phyloP scores from a whole-genome alignment of 2,113 vertebrate species.

The Connochaetes taurinus region DNA sequence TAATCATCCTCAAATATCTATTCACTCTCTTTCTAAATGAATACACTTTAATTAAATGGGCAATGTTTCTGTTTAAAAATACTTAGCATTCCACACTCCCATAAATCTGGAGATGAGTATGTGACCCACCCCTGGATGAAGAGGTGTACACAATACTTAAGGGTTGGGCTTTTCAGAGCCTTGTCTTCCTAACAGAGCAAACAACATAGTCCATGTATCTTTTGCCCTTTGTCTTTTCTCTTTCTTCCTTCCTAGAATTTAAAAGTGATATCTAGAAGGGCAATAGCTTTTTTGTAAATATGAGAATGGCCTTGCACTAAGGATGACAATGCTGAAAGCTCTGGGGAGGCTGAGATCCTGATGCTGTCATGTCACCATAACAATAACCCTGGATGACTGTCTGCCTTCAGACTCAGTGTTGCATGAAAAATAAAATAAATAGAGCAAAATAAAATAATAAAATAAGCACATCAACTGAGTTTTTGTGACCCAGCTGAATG shows the following conservation, averaged over 20 bases:
- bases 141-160: accelerated
- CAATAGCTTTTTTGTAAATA: not conserved
- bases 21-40: not conserved
- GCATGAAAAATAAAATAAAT: not conserved
- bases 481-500: not conserved
- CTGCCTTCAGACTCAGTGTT: not conserved
- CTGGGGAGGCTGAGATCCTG: not conserved
- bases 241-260: not conserved
- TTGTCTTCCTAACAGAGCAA: not conserved
- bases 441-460: not conserved
- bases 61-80: not conserved
- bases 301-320: not conserved
- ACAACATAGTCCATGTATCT: not conserved
- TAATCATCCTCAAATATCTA: not conserved
- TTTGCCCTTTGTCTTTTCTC: not conserved
- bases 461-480: not conserved
- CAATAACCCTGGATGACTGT: not conserved
- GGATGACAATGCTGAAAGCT: not conserved
- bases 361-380: not conserved
- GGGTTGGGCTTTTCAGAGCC: not conserved
- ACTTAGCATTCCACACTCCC: not conserved
- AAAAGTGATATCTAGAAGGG: not conserved
- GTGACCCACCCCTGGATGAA: not conserved
- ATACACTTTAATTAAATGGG: not conserved
- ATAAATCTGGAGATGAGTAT: not conserved